Evolutionary conservation across 2,888 invertebrate genomes (phyloP).

Genomic region (Drosophila kanekoi): DNA sequence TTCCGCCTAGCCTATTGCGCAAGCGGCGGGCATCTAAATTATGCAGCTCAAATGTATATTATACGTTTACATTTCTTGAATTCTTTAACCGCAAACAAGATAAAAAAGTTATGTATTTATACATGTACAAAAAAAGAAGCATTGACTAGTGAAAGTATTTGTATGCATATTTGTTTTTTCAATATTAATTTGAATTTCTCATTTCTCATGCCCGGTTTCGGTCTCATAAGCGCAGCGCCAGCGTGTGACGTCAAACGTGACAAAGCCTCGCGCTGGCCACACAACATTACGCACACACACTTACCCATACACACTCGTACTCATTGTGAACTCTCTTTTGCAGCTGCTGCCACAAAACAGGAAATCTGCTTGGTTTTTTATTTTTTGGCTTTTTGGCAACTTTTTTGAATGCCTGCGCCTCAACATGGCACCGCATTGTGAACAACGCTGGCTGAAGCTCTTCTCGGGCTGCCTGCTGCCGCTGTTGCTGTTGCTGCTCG

Average conservation of each 20-base stretch:
- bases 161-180: constrained; percentile 50
- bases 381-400: constrained; percentile 65
- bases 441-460: constrained; percentile 80
- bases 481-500: constrained; percentile 43
- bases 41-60: constrained; percentile 26
- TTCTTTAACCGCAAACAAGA: constrained; percentile 36
- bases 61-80: constrained; percentile 15
- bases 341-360: constrained; percentile 64
- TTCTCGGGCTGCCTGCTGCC: constrained; percentile 60
- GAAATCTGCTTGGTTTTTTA: constrained; percentile 57
- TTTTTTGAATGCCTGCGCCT: constrained; percentile 59
- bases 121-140: constrained; percentile 3
- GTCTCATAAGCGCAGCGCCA: constrained; percentile 51
- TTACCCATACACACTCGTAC: constrained; percentile 28
- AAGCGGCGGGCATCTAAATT: constrained; percentile 29
- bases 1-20: constrained; percentile 42
- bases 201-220: constrained; percentile 50
- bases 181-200: constrained; percentile 64
- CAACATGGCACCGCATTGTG: constrained; percentile 79
- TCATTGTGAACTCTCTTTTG: constrained; percentile 56
- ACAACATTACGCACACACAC: constrained; percentile 33
- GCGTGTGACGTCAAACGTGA: constrained; percentile 71
- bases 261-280: constrained; percentile 37
- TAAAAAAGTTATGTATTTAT: no score
- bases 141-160: constrained; percentile 67